Evolutionary conservation across 1,140 invertebrate genomes (phyloP), one percentile per base, ranked within the genome.

Genomic region (Zaprionus nigranus): DNA sequence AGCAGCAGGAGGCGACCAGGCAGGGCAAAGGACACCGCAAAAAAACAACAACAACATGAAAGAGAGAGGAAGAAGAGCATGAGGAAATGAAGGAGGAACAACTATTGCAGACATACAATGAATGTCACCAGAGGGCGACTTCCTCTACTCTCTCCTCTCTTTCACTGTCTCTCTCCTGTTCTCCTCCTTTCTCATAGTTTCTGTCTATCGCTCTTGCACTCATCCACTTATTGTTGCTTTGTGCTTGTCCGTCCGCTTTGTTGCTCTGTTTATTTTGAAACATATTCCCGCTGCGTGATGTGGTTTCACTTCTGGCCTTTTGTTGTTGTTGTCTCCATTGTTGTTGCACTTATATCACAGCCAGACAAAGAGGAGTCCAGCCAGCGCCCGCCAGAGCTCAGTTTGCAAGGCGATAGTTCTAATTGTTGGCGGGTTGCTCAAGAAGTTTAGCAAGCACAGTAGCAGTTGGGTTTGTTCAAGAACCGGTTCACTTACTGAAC

Each of bases 201-300:
- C 43, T 34, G 11, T 61, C 13, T 46, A 7, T 40, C 2, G 30
- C 20, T 34, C 17, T 30, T 26, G 12, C 34, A 30, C 28, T 51
- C 34, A 61, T 40, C 38, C 69, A 72, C 46, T 68, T 60, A 28
- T n/a, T 69, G 65, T 69, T 36, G 71, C 65, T 57, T 61, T 68
- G 57, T 69, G 26, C 58, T 49, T 69, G 54, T 54, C 72, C 56
- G 36, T 69, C 56, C 34, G 46, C 57, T 60, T 75, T 61, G 65
- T 66, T 78, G 66, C 53, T 72, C 66, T 71, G 60, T 71, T 71
- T 63, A 62, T 60, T 75, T 66, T 72, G 53, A 59, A 71, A 70
- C 72, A 75, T 75, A 75, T 70, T 54, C 77, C 67, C 46, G 57
- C 53, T 71, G 62, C 77, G 58, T 66, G 58, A 53, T 72, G 61